Conservation (phyloP, 1,140 invertebrate genomes). For the Drosophila sulfurigaster region DNA sequence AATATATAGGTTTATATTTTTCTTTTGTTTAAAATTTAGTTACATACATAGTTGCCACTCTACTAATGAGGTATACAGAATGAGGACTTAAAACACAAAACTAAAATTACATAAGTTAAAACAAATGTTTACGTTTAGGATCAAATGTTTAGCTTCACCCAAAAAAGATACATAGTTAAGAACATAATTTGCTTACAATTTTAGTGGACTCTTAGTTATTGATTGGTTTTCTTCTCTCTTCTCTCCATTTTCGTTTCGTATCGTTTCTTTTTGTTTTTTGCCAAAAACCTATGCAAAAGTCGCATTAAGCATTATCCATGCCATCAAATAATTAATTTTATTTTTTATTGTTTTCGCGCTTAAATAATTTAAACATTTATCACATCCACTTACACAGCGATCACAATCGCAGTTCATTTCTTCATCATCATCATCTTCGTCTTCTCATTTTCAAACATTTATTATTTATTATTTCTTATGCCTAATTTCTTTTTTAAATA, state of each 20-base stretch:
- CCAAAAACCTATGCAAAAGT: slow-evolving; percentile 75
- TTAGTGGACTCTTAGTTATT: slow-evolving; percentile 73
- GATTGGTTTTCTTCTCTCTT: slow-evolving; percentile 44
- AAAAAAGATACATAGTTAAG: slow-evolving; percentile 41
- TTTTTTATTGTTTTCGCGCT: slow-evolving; percentile 72
- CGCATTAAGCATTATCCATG: slow-evolving; percentile 65
- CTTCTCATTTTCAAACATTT: slow-evolving; percentile 34
- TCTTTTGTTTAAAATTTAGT: slow-evolving; percentile 60
- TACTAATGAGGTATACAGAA: slow-evolving; percentile 79
- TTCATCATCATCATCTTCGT: neutral
- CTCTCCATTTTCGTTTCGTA: neutral
- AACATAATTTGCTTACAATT: slow-evolving; percentile 69
- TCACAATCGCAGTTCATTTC: slow-evolving; percentile 73
- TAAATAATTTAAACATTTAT: slow-evolving; percentile 84
- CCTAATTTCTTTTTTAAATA: slow-evolving; percentile 34
- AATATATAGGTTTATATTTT: slow-evolving; percentile 29
- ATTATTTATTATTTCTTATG: slow-evolving; percentile 26
- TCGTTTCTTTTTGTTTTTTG: slow-evolving; percentile 20
- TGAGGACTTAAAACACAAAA: slow-evolving; percentile 65
- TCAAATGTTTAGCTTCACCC: slow-evolving; percentile 46
- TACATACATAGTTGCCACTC: slow-evolving; percentile 63
- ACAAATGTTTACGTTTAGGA: slow-evolving; percentile 48
- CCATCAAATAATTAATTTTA: slow-evolving; percentile 65
- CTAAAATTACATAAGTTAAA: slow-evolving; percentile 51
- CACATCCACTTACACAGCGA: slow-evolving; percentile 84